phyloP scores from a whole-genome alignment of 2,113 vertebrate genomes.

The Actinemys pallida region DNA sequence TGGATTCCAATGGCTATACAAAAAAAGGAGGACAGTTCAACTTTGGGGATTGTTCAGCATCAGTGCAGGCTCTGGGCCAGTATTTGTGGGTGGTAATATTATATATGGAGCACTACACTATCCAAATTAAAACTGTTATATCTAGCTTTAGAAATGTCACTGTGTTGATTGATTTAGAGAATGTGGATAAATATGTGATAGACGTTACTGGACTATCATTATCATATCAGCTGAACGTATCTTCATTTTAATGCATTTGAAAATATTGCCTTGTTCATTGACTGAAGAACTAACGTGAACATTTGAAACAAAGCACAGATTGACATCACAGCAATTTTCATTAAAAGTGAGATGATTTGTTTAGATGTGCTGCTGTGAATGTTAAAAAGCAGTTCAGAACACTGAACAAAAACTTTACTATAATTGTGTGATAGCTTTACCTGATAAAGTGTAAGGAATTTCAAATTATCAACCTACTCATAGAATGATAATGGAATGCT shows the following conservation, averaged over 20 bases:
- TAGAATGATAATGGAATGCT: constrained; percentile 11
- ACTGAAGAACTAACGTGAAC: constrained; percentile 47
- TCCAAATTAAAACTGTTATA: neutral
- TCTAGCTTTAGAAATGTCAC: constrained; percentile 1
- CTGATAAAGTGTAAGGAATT: constrained; percentile 26
- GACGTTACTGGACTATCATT: neutral
- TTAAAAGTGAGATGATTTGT: constrained; percentile 63
- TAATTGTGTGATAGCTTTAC: constrained; percentile 28
- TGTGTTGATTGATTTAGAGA: neutral
- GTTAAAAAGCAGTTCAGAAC: constrained; percentile 42
- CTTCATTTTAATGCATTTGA: constrained; percentile 47
- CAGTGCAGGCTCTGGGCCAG: neutral
- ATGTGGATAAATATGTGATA: constrained; percentile 46
- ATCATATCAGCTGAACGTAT: constrained; percentile 6
- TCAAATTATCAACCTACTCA: constrained; percentile 20
- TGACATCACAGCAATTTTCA: constrained; percentile 32
- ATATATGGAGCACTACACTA: fast-evolving
- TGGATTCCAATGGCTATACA: fast-evolving
- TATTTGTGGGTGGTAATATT: neutral
- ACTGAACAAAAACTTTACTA: constrained; percentile 45
- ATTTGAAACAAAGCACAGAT: constrained; percentile 57
- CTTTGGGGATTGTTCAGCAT: fast-evolving
- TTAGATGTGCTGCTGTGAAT: constrained; percentile 43
- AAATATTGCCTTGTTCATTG: constrained; percentile 51
- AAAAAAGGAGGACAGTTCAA: neutral